phyloP scores from a whole-genome alignment of 1,140 invertebrate species.

The Musca vetustissima region DNA sequence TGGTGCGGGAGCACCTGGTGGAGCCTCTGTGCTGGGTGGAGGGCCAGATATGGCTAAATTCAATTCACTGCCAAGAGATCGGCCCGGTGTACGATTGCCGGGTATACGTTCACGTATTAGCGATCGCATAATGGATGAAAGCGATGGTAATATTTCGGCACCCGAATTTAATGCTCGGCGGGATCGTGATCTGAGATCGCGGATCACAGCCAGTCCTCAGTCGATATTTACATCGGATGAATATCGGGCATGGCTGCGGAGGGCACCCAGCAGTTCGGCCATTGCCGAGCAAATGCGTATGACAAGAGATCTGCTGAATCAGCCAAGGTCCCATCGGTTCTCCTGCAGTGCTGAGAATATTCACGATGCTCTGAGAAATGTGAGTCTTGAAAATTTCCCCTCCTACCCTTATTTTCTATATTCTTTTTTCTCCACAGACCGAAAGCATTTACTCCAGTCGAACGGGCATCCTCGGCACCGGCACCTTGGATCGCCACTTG shows the following conservation, averaged over 20 bases:
- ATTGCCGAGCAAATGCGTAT: constrained; percentile 86
- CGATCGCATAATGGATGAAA: constrained; percentile 70
- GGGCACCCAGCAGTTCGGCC: constrained; percentile 88
- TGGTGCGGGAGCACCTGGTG: constrained; percentile 46
- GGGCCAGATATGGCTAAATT: constrained; percentile 61
- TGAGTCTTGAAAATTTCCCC: constrained; percentile 55
- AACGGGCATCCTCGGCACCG: constrained; percentile 57
- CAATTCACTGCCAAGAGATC: constrained; percentile 75
- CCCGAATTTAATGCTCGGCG: constrained; percentile 75
- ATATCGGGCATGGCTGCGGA: constrained; percentile 83
- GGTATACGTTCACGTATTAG: constrained; percentile 49
- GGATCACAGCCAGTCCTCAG: constrained; percentile 46
- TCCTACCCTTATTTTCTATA: not conserved
- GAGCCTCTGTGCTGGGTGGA: constrained; percentile 47
- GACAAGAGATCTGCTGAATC: constrained; percentile 65
- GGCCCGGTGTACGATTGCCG: constrained; percentile 59
- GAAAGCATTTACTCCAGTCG: constrained; percentile 63
- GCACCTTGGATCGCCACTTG: constrained; percentile 61
- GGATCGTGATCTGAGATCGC: constrained; percentile 56
- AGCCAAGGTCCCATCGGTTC: constrained; percentile 71
- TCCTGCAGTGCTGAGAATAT: constrained; percentile 90
- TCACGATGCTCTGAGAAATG: constrained; percentile 76
- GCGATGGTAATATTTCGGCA: constrained; percentile 78
- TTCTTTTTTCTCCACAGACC: constrained; percentile 57
- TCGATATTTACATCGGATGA: constrained; percentile 87